Conservation (phyloP, 2,113 vertebrate genomes). For the Perca fluviatilis region DNA sequence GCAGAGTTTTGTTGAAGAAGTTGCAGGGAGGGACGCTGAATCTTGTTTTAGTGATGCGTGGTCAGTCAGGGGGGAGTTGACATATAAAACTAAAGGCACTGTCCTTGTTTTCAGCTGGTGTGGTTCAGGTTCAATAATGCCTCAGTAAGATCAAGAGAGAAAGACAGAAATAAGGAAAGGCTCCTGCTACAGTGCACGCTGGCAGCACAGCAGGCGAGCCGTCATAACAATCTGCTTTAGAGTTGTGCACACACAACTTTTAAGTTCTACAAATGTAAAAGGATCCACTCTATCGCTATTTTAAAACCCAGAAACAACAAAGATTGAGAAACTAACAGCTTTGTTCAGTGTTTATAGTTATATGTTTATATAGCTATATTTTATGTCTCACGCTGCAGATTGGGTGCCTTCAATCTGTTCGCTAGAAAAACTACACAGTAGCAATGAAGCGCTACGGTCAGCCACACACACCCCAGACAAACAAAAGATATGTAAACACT, state of each 20-base stretch:
- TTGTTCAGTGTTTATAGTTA: constrained; percentile 68
- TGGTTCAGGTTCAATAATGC: constrained; percentile 89
- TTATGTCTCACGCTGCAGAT: constrained; percentile 75
- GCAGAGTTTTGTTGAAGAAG: constrained; percentile 23
- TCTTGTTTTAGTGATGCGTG: constrained; percentile 71
- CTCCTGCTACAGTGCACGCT: constrained; percentile 44
- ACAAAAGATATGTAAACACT: constrained; percentile 62
- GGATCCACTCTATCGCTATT: constrained; percentile 67
- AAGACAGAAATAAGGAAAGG: constrained; percentile 70
- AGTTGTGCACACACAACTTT: constrained; percentile 83
- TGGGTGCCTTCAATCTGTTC: constrained; percentile 72
- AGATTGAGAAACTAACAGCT: constrained; percentile 74
- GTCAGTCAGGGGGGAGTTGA: constrained; percentile 69
- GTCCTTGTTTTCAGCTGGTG: constrained; percentile 89
- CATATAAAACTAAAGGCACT: constrained; percentile 88
- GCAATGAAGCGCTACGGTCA: constrained; percentile 66
- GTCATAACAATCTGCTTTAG: constrained; percentile 80
- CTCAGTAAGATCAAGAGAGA: constrained; percentile 80
- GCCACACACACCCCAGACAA: constrained; percentile 54
- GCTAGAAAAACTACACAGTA: constrained; percentile 75
- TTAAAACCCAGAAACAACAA: constrained; percentile 74
- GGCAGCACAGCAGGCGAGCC: constrained; percentile 68
- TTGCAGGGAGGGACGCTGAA: constrained; percentile 29
- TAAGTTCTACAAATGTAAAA: constrained; percentile 77
- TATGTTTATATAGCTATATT: constrained; percentile 74